These are phyloP conservation scores for Caenorhabditis imperialis DNA, from an alignment of 2,888 invertebrate species.

Conservation along the genomic window DNA sequence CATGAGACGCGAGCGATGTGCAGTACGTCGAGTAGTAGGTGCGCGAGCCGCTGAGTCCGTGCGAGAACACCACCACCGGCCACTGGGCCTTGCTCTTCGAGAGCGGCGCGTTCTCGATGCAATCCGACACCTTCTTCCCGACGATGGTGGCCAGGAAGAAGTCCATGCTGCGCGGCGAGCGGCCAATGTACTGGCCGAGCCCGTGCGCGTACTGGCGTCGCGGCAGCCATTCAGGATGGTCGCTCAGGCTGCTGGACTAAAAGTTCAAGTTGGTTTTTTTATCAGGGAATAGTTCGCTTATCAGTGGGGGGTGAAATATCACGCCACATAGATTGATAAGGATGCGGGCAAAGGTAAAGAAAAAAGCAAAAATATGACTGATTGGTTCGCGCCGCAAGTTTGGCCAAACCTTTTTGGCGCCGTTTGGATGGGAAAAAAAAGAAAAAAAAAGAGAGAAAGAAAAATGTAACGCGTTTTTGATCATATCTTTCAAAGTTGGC, in stretches of 20 bases:
- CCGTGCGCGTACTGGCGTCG: slow-evolving; percentile 82
- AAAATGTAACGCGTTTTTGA: too few relatives aligned
- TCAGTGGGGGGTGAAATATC: too few relatives aligned
- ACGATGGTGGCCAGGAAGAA: slow-evolving; percentile 72
- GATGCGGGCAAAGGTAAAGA: too few relatives aligned
- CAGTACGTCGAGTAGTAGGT: slow-evolving; percentile 83
- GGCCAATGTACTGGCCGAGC: slow-evolving; percentile 79
- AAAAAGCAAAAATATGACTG: too few relatives aligned
- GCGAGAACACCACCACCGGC: slow-evolving; percentile 83
- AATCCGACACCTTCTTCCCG: slow-evolving; percentile 67
- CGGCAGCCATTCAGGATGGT: slow-evolving; percentile 82
- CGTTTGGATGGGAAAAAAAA: too few relatives aligned
- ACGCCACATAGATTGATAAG: too few relatives aligned
- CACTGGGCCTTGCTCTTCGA: slow-evolving; percentile 43
- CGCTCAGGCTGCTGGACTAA: too few relatives aligned
- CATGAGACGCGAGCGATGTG: slow-evolving; percentile 83
- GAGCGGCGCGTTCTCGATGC: slow-evolving; percentile 47
- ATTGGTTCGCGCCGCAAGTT: too few relatives aligned
- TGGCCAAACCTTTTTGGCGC: too few relatives aligned
- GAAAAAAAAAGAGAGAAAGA: neutral
- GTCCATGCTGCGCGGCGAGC: slow-evolving; percentile 70
- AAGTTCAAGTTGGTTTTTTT: too few relatives aligned
- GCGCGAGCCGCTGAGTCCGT: slow-evolving; percentile 83
- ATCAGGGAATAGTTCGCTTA: too few relatives aligned
- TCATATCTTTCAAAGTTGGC: too few relatives aligned